Conservation (phyloP, 2,888 invertebrate species). For the Folsomia manolachei region DNA sequence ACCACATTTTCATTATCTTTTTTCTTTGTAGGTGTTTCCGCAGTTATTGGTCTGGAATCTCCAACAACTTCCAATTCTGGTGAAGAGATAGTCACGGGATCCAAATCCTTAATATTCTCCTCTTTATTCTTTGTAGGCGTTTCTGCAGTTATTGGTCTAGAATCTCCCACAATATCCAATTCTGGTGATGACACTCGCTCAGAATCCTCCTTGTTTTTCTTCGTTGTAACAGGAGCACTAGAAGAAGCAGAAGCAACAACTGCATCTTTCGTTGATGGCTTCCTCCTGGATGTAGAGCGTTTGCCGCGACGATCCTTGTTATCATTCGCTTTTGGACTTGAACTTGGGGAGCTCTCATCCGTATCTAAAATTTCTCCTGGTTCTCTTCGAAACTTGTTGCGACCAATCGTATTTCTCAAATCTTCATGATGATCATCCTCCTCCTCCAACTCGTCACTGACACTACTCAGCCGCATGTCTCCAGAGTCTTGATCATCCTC, state of each 20-base stretch:
- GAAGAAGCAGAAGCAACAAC: not conserved
- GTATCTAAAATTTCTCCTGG: constrained; percentile 7
- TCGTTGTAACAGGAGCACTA: not conserved
- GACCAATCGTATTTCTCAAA: not conserved
- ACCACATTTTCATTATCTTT: too few species aligned
- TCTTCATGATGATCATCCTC: not conserved
- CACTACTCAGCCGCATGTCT: not conserved
- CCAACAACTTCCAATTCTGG: too few species aligned
- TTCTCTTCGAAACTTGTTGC: not conserved
- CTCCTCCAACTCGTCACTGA: not conserved
- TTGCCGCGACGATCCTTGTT: not conserved
- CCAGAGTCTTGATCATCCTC: not conserved
- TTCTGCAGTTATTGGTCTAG: not conserved
- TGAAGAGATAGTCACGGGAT: too few species aligned
- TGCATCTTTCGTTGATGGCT: too few species aligned
- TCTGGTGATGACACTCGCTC: too few species aligned
- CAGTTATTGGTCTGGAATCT: too few species aligned
- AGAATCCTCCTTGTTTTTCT: too few species aligned
- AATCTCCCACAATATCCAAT: too few species aligned
- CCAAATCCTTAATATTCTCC: too few species aligned
- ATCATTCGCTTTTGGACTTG: not conserved
- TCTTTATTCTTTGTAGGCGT: too few species aligned
- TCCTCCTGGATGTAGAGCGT: too few species aligned
- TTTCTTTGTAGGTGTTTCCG: too few species aligned
- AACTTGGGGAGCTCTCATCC: not conserved